These are phyloP conservation scores for Rhagonycha fulva DNA, from an alignment of 2,888 invertebrate species.

Conservation along the genomic window DNA sequence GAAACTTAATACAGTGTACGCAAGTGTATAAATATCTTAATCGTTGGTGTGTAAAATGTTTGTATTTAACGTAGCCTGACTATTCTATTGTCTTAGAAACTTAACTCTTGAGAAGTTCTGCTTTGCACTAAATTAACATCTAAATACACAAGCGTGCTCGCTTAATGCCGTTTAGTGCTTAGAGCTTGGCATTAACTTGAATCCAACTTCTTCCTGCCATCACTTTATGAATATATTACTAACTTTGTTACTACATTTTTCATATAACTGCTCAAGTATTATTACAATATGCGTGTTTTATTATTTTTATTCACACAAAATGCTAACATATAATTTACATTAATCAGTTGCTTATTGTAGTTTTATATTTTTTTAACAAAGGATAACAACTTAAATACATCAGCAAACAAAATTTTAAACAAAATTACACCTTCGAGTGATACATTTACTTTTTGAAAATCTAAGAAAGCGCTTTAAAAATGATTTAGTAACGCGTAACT, in stretches of 20 bases:
- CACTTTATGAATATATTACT: constrained; percentile 33
- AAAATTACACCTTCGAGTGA: neutral
- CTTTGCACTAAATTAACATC: constrained; percentile 53
- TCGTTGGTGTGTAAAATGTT: constrained; percentile 56
- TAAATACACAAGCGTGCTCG: constrained; percentile 42
- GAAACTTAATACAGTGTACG: constrained; percentile 25
- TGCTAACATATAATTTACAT: neutral
- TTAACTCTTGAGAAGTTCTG: constrained; percentile 52
- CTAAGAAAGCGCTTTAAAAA: neutral
- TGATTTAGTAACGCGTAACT: too few relatives aligned
- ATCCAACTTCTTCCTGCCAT: constrained; percentile 31
- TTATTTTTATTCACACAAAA: neutral
- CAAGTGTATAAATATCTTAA: constrained; percentile 24
- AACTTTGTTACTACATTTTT: neutral
- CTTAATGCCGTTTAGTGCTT: constrained; percentile 30
- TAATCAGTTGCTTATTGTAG: neutral
- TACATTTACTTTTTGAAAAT: neutral
- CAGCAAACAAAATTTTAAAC: neutral
- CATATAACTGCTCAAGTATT: neutral
- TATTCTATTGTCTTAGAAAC: constrained; percentile 50
- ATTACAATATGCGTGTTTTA: neutral
- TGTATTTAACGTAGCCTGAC: constrained; percentile 55
- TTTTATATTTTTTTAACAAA: neutral
- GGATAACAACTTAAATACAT: neutral
- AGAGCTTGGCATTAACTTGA: constrained; percentile 27